phyloP scores from a whole-genome alignment of 2,888 invertebrate genomes.

The Pediacus dermestoides region DNA sequence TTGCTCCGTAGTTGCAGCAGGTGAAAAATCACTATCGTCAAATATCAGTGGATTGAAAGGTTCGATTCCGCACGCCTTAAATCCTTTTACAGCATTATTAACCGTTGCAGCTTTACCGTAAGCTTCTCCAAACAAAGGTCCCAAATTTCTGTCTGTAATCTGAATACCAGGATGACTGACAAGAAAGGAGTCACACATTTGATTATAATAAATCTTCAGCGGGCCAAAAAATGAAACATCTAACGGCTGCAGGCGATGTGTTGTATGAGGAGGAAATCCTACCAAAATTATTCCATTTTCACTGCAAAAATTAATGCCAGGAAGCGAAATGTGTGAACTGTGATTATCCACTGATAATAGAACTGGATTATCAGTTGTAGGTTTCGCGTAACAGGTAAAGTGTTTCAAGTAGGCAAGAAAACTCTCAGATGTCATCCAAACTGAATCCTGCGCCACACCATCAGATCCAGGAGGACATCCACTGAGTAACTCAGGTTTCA shows the following conservation, averaged over 20 bases:
- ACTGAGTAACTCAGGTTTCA: constrained; percentile 23
- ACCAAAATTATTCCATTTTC: constrained; percentile 27
- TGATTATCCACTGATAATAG: constrained; percentile 29
- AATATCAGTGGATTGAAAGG: too few species aligned
- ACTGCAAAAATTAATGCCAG: constrained; percentile 26
- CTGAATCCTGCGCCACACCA: constrained; percentile 22
- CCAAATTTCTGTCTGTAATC: constrained; percentile 27
- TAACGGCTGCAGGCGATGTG: constrained; percentile 29
- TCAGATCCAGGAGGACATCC: constrained; percentile 24
- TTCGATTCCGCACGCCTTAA: constrained; percentile 27
- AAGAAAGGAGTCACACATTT: constrained; percentile 26
- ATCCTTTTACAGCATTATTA: constrained; percentile 27
- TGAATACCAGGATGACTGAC: constrained; percentile 27
- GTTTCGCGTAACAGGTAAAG: constrained; percentile 25
- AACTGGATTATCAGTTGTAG: constrained; percentile 18
- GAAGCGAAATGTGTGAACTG: constrained; percentile 23
- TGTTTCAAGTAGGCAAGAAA: constrained; percentile 30
- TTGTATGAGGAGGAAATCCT: constrained; percentile 31
- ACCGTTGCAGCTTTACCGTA: constrained; percentile 29
- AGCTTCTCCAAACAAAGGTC: constrained; percentile 26
- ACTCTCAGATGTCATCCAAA: constrained; percentile 30
- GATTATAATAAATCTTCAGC: constrained; percentile 29
- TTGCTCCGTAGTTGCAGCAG: too few species aligned
- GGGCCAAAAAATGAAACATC: constrained; percentile 33
- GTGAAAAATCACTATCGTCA: too few species aligned